Evolutionary conservation across 2,888 invertebrate genomes (phyloP).

Genomic region (Aleiodes alternator): DNA sequence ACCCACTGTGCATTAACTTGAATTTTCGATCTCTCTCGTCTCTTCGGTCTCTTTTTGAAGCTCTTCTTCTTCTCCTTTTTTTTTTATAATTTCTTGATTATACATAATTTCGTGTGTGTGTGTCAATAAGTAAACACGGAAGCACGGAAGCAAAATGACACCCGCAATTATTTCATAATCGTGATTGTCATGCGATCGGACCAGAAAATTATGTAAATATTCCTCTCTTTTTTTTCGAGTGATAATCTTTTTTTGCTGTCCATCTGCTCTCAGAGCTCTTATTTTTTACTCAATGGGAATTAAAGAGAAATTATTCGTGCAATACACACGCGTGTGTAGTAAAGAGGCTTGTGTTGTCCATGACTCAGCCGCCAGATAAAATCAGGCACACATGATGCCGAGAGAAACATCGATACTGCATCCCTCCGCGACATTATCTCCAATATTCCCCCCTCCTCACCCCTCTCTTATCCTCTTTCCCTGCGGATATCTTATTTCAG

Average conservation of each 20-base stretch:
- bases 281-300: background rate
- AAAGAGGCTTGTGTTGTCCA: background rate
- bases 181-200: slow-evolving; percentile 21
- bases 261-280: too few relatives aligned
- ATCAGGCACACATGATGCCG: slow-evolving; percentile 34
- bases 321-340: background rate
- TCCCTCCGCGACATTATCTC: slow-evolving; percentile 38
- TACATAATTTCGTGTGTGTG: background rate
- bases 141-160: slow-evolving; percentile 23
- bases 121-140: too few relatives aligned
- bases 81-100: slow-evolving; percentile 8
- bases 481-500: slow-evolving; percentile 36
- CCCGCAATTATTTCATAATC: slow-evolving; percentile 14
- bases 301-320: background rate
- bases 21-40: slow-evolving; percentile 2
- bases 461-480: background rate
- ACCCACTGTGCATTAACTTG: slow-evolving; percentile 12
- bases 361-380: slow-evolving; percentile 23
- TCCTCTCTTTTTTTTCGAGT: background rate
- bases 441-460: slow-evolving; percentile 24
- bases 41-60: background rate
- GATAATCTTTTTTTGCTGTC: background rate
- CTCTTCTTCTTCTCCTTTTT: background rate
- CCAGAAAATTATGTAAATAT: slow-evolving; percentile 9
- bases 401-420: slow-evolving; percentile 37